phyloP scores from a whole-genome alignment of 2,888 invertebrate genomes.

The Eurois occulta region DNA sequence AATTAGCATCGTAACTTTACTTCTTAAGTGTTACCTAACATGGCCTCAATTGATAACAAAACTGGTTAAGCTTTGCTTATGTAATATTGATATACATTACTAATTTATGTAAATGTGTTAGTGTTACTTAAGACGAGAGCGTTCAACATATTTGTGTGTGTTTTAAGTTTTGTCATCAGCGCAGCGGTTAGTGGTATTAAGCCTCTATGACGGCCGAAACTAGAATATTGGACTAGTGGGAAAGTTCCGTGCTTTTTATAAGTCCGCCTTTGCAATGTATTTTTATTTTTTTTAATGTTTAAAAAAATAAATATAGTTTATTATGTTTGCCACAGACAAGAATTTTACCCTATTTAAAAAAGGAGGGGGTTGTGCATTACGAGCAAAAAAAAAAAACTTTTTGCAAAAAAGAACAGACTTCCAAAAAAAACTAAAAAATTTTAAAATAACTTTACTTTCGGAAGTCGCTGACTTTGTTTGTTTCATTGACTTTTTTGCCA shows the following conservation, averaged over 20 bases:
- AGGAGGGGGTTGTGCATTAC: background rate
- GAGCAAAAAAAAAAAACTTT: too few relatives aligned
- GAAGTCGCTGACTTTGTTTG: too few relatives aligned
- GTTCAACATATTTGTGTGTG: background rate
- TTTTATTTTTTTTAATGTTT: background rate
- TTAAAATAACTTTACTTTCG: too few relatives aligned
- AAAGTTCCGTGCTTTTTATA: background rate
- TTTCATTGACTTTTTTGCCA: too few relatives aligned
- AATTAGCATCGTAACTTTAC: slow-evolving; percentile 7
- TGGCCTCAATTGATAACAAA: slow-evolving; percentile 45
- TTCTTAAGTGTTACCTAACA: slow-evolving; percentile 32
- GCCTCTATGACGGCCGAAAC: background rate
- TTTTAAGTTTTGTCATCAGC: background rate
- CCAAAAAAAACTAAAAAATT: too few relatives aligned
- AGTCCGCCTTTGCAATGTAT: background rate
- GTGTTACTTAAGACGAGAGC: slow-evolving; percentile 10
- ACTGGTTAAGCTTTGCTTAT: slow-evolving; percentile 28
- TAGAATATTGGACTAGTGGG: background rate
- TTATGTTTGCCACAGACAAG: background rate
- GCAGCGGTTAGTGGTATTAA: too few relatives aligned
- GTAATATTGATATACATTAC: slow-evolving; percentile 45
- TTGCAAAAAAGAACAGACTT: too few relatives aligned
- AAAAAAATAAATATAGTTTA: background rate
- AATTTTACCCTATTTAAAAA: background rate
- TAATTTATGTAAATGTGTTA: slow-evolving; percentile 48